Conservation (phyloP, 2,113 vertebrate species). For the Planiliza haematocheilus region DNA sequence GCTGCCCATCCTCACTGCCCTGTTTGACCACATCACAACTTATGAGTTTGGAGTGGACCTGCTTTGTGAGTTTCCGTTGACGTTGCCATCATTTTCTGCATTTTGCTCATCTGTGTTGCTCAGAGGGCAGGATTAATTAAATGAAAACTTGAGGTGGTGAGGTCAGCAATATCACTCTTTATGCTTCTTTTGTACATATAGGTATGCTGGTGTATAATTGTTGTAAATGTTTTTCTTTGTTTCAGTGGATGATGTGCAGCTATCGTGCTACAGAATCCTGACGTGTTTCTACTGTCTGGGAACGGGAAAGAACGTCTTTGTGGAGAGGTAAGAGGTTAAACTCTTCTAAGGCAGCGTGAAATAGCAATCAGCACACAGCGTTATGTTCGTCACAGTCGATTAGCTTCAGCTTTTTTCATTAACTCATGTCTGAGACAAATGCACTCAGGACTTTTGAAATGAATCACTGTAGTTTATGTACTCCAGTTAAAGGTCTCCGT, state of each 20-base stretch:
- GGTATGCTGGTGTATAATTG: not conserved
- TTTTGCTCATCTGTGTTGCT: not conserved
- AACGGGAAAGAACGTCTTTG: constrained; percentile 94
- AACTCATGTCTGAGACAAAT: not conserved
- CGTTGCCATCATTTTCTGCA: too few species aligned
- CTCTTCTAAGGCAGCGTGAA: not conserved
- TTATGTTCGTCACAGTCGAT: constrained; percentile 8
- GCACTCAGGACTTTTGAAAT: not conserved
- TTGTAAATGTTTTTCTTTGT: constrained; percentile 37
- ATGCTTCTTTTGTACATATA: too few species aligned
- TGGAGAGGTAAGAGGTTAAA: constrained; percentile 89
- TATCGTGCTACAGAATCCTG: constrained; percentile 95
- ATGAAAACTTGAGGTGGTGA: too few species aligned
- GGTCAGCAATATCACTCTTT: too few species aligned
- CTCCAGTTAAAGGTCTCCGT: not conserved
- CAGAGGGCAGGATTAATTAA: too few species aligned
- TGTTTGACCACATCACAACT: constrained; percentile 93
- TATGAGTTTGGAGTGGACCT: constrained; percentile 91
- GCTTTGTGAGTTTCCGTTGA: constrained; percentile 86
- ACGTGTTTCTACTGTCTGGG: constrained; percentile 93
- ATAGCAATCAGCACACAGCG: not conserved
- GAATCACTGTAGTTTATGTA: not conserved
- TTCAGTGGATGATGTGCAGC: constrained; percentile 95
- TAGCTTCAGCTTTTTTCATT: constrained; percentile 13
- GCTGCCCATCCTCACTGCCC: constrained; percentile 92